phyloP scores from a whole-genome alignment of 2,888 invertebrate genomes.

The Apeira syringaria region DNA sequence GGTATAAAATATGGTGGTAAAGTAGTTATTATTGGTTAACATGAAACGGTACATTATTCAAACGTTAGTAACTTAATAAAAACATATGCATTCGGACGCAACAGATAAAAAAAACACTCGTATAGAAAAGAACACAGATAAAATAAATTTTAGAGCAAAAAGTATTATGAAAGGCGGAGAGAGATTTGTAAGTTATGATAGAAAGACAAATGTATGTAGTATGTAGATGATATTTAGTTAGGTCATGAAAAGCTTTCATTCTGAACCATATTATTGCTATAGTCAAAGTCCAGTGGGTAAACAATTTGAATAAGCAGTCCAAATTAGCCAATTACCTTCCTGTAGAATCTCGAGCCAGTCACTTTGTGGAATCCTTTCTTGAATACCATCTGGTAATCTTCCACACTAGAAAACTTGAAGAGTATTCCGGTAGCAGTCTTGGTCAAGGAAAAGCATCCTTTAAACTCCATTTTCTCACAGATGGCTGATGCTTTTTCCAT shows the following conservation, averaged over 20 bases:
- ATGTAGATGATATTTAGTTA: no score
- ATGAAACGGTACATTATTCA: no score
- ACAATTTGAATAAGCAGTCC: slow-evolving; percentile 9
- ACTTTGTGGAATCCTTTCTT: slow-evolving; percentile 95
- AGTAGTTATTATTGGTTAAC: no score
- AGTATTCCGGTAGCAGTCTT: slow-evolving; percentile 95
- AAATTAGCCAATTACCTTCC: slow-evolving; percentile 85
- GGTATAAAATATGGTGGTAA: no score
- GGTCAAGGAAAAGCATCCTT: slow-evolving; percentile 92
- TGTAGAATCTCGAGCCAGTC: slow-evolving; percentile 92
- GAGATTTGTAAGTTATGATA: slow-evolving; percentile 22
- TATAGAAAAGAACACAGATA: no score
- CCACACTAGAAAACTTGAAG: slow-evolving; percentile 94
- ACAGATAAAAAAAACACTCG: no score
- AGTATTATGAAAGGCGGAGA: slow-evolving; percentile 50
- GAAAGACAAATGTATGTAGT: no score
- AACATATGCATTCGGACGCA: no score
- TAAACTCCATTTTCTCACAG: slow-evolving; percentile 95
- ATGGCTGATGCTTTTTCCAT: slow-evolving; percentile 94
- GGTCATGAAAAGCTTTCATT: background rate
- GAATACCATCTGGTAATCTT: slow-evolving; percentile 93
- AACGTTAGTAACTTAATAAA: no score
- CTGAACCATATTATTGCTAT: no score
- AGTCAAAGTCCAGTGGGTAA: slow-evolving; percentile 2
- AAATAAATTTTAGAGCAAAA: slow-evolving; percentile 14